Evolutionary conservation across 92 coral and sea anemone species (phyloP), one percentile per base, ranked within the genome.

Genomic region (Phymanthus crucifer): DNA sequence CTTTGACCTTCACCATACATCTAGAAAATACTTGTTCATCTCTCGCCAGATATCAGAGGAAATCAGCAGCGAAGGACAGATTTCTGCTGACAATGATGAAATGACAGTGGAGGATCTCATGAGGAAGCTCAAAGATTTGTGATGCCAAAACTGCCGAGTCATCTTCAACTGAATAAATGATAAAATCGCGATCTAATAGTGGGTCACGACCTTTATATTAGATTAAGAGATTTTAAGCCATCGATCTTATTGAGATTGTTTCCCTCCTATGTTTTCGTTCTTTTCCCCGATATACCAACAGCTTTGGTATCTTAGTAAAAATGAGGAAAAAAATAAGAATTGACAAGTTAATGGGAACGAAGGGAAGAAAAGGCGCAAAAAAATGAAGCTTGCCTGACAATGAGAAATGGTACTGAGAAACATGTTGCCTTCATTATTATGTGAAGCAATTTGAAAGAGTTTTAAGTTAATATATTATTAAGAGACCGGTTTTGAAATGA

Each of bases 31-130:
- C n/a, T 27, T 46, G 35, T 61, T 12, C 8, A 19, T 54, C 79
- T 84, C 45, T 79, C 48, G 73, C 78, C 89, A 95, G 99, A 87
- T 93, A 74, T 96, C 99, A 18, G 89, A 96, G 75, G 99, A 96
- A 75, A 96, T 96, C 35, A 96, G 99, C 89, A 96, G 99, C 36
- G 99, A 96, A 80, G 99, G 99, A 47, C 99, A 96, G 78, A 96
- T 93, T 8, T 93, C 94, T 46, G 92, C 93, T 24, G 99, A 96
- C 52, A 88, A 84, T 52, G 97, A 89, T 66, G 99, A 94, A 71
- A 79, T 96, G 71, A 90, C 93, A 19, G 99, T 96, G 19, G 99
- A 96, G 36, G 99, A 96, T 78, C 90, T 96, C 18, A 93, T 96
- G 99, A 93, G 93, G 79, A 92, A 93, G 73, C 90, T 96, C 76